These are phyloP conservation scores for Cremastobaeus sp. DNA, from an alignment of 2,888 invertebrate genomes.

Conservation along the genomic window DNA sequence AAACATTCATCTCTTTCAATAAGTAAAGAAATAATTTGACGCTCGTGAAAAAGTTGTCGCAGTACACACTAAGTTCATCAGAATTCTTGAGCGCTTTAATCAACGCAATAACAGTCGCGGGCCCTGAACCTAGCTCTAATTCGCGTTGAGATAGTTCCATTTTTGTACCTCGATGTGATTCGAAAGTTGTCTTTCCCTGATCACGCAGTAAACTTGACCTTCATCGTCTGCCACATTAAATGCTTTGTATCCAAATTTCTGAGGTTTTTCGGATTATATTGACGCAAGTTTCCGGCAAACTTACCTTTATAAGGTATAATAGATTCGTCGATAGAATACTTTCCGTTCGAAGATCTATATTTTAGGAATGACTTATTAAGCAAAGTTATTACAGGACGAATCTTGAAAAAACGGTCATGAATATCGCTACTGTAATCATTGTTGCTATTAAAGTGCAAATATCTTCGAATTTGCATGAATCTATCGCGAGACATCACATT, in stretches of 20 bases:
- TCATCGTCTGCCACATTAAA: background rate
- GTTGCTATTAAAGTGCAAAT: conserved; percentile 68
- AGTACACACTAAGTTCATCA: conserved; percentile 52
- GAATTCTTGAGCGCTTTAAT: background rate
- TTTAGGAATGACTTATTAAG: conserved; percentile 49
- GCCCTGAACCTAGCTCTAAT: background rate
- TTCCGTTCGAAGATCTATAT: conserved; percentile 13
- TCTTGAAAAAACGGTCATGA: conserved; percentile 66
- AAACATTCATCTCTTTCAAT: conserved; percentile 35
- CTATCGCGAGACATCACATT: conserved; percentile 66
- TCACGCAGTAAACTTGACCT: background rate
- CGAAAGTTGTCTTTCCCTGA: background rate
- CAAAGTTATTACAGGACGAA: conserved; percentile 66
- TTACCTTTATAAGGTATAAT: background rate
- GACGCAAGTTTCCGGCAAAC: background rate
- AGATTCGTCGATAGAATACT: background rate
- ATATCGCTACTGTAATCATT: conserved; percentile 41
- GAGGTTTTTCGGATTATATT: background rate
- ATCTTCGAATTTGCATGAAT: conserved; percentile 65
- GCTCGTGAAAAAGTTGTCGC: conserved; percentile 63
- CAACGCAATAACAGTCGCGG: background rate
- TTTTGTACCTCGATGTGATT: background rate
- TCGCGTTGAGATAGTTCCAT: background rate
- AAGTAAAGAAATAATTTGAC: conserved; percentile 43
- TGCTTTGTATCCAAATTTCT: background rate